phyloP scores from a whole-genome alignment of 2,113 vertebrate genomes.

The Gymnocephalus cernua region DNA sequence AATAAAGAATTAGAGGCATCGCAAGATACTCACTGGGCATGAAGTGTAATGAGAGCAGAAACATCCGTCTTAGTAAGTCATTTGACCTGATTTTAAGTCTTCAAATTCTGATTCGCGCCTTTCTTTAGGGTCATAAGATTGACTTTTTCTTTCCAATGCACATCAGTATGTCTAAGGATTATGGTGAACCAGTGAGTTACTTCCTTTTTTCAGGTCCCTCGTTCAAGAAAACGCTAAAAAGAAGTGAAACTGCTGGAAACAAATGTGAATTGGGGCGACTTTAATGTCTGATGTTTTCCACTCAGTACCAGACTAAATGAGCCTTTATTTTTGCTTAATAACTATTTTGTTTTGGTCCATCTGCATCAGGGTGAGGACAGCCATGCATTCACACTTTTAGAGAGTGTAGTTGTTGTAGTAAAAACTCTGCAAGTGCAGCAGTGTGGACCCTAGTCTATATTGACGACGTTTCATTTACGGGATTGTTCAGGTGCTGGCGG shows the following conservation, averaged over 20 bases:
- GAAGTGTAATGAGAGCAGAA: conserved; percentile 10
- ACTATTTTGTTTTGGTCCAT: too few species aligned
- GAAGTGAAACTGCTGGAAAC: conserved; percentile 50
- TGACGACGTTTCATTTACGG: too few species aligned
- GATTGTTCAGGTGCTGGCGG: too few species aligned
- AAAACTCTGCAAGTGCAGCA: too few species aligned
- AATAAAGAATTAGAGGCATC: conserved; percentile 49
- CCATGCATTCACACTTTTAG: too few species aligned
- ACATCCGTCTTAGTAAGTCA: not conserved
- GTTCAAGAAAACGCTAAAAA: conserved; percentile 31
- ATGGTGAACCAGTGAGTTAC: conserved; percentile 32
- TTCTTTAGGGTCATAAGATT: not conserved
- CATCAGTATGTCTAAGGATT: not conserved
- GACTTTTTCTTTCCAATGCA: not conserved
- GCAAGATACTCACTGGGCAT: conserved; percentile 5
- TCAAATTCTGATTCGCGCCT: not conserved
- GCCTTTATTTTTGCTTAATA: too few species aligned
- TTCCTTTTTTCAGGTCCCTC: conserved; percentile 46
- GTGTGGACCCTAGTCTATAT: too few species aligned
- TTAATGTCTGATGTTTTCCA: conserved; percentile 15
- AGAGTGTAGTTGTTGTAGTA: too few species aligned
- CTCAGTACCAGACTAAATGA: not conserved
- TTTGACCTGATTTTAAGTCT: not conserved
- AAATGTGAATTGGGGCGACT: not conserved
- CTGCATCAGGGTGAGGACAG: too few species aligned